phyloP scores from a whole-genome alignment of 2,113 vertebrate genomes.

The Pelobates fuscus region DNA sequence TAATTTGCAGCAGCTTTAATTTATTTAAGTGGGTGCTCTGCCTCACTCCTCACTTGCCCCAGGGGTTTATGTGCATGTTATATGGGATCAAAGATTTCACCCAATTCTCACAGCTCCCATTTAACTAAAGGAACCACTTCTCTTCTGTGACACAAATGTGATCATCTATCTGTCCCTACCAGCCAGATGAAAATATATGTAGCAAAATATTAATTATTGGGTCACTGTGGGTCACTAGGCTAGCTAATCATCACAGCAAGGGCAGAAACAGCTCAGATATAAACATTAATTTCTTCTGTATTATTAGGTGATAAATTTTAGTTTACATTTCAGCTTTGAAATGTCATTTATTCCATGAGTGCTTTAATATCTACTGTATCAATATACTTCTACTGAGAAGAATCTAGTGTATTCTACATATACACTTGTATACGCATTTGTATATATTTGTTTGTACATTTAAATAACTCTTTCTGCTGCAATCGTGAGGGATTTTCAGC shows the following conservation, averaged over 20 bases:
- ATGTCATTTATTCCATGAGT: conserved; percentile 19
- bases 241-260: conserved; percentile 18
- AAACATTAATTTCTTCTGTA: conserved; percentile 37
- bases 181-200: conserved; percentile 41
- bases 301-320: conserved; percentile 45
- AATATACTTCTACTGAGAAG: conserved; percentile 21
- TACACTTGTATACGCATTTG: too few species aligned
- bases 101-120: background rate
- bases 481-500: too few species aligned
- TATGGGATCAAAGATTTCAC: conserved; percentile 18
- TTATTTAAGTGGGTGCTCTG: conserved; percentile 51
- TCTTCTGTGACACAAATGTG: conserved; percentile 12
- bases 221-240: conserved; percentile 11
- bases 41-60: conserved; percentile 2
- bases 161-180: conserved; percentile 35
- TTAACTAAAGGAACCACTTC: conserved; percentile 7
- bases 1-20: conserved; percentile 56
- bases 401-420: background rate
- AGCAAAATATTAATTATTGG: background rate
- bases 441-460: too few species aligned
- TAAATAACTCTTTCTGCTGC: too few species aligned
- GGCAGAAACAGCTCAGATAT: conserved; percentile 29
- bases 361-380: conserved; percentile 15
- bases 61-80: conserved; percentile 17
- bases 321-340: conserved; percentile 11